Percentiles rank a stretch among this genome's conserved stretches.
Conservation (phyloP, 2,888 invertebrate species). For the Synergus umbraculus region DNA sequence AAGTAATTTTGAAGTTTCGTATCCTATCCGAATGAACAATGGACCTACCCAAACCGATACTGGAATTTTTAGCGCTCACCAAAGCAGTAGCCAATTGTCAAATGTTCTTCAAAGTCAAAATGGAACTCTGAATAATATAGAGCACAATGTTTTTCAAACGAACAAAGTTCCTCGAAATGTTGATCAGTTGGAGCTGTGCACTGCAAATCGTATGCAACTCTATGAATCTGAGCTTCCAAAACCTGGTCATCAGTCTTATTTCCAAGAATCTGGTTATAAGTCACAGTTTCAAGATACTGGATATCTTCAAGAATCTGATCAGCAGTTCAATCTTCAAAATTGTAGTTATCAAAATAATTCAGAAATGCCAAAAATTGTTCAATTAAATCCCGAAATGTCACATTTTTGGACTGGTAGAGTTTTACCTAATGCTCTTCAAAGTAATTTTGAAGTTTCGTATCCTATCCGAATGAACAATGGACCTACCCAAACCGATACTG, state of each 20-base stretch:
- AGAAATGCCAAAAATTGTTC: not conserved
- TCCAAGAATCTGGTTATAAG: not conserved
- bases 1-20: not conserved
- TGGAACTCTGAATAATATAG: not conserved
- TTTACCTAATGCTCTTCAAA: not conserved
- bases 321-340: not conserved
- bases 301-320: not conserved
- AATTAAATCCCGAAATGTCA: not conserved
- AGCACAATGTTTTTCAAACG: not conserved
- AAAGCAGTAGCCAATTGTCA: not conserved
- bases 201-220: not conserved
- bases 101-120: not conserved
- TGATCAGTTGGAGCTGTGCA: not conserved
- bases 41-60: not conserved
- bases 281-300: not conserved
- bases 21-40: not conserved
- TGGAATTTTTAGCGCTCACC: not conserved
- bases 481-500: not conserved
- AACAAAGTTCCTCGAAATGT: not conserved
- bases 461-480: not conserved
- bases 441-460: not conserved
- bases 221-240: not conserved
- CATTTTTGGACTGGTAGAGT: not conserved
- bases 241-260: not conserved
- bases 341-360: not conserved